These are phyloP conservation scores for Phalanger gymnotis DNA, from an alignment of 2,797 vertebrate species.

Conservation along the genomic window DNA sequence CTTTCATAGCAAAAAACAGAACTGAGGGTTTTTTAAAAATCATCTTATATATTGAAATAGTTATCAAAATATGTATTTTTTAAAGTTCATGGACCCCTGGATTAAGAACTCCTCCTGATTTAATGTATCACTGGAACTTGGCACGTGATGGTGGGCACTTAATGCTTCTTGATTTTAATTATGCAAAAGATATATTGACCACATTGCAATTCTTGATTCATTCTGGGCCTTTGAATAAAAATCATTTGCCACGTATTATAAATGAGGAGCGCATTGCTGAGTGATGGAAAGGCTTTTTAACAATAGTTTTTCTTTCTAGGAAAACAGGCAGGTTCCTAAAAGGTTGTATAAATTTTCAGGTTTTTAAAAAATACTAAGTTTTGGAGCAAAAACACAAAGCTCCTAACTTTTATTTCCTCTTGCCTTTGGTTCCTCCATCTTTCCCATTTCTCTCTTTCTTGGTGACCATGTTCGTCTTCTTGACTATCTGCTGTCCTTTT, in stretches of 20 bases:
- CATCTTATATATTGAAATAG: constrained; percentile 31
- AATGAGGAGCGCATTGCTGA: neutral
- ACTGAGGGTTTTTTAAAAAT: constrained; percentile 10
- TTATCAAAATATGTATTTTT: constrained; percentile 4
- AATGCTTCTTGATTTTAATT: neutral
- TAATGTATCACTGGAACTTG: neutral
- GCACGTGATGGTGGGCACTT: neutral
- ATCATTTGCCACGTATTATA: neutral
- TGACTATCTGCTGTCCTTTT: neutral
- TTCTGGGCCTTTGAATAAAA: neutral
- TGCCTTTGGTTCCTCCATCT: neutral
- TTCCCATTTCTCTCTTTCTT: neutral
- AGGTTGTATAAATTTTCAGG: neutral
- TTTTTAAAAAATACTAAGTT: neutral
- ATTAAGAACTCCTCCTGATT: neutral
- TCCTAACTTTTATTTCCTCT: neutral
- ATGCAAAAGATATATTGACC: neutral
- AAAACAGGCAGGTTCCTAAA: constrained; percentile 32
- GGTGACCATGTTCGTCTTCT: neutral
- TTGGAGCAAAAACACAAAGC: neutral
- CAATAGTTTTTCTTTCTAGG: neutral
- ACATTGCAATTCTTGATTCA: neutral
- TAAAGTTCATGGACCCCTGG: neutral
- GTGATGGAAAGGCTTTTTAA: neutral
- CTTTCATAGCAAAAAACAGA: constrained; percentile 15